phyloP scores from a whole-genome alignment of 92 coral and sea anemone genomes.

The Muricea muricata region DNA sequence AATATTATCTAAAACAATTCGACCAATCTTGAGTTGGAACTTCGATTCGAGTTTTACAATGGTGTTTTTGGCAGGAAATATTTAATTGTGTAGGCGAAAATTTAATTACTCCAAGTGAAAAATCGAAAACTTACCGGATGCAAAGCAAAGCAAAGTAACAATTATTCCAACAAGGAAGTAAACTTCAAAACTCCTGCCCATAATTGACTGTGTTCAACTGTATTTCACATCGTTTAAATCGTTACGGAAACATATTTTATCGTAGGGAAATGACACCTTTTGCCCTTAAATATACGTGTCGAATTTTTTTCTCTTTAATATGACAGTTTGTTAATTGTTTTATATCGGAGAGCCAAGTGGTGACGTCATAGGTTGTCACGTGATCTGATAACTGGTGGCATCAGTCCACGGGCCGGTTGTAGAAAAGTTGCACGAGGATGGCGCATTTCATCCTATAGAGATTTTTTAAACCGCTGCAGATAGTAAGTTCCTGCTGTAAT shows the following conservation, averaged over 20 bases:
- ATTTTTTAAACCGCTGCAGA: no score
- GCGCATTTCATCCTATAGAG: no score
- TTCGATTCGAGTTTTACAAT: background rate
- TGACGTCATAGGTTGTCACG: conserved; percentile 34
- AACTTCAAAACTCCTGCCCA: background rate
- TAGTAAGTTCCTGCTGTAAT: no score
- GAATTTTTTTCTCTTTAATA: background rate
- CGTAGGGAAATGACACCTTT: background rate
- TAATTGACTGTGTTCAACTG: background rate
- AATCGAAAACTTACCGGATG: background rate
- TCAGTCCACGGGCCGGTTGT: no score
- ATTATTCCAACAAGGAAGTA: background rate
- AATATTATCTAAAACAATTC: background rate
- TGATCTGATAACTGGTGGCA: background rate
- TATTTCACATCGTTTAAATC: background rate
- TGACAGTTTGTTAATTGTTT: background rate
- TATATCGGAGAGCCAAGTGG: background rate
- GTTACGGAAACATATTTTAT: background rate
- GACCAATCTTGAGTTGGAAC: background rate
- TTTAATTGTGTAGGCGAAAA: background rate
- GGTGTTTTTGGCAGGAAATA: background rate
- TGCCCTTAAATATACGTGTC: background rate
- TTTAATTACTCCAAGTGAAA: background rate
- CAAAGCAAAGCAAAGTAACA: conserved; percentile 5
- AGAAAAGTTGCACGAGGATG: no score